Base-by-base conservation (phyloP, 2,113 vertebrate genomes). In the Cyprinodon tularosa region DNA sequence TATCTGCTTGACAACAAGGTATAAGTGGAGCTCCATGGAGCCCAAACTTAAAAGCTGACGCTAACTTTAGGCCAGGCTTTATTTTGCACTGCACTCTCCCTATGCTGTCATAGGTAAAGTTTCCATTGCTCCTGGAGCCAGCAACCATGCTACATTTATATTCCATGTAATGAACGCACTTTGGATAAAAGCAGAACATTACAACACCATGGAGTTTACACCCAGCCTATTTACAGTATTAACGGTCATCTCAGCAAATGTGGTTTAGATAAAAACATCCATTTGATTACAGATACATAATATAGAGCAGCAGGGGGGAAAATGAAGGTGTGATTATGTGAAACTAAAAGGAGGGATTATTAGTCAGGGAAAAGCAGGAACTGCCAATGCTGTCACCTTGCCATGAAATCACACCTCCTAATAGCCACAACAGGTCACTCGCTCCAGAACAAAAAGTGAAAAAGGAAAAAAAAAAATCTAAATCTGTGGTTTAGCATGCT, bases 391-490 rank as follows among this genome's bases (percentile, higher is more conserved):
- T 40, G 50, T 77, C 77, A 79, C 74, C 64, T 78, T 82, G 48
- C 70, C 53, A 74, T 67, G 76, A 85, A 78, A 75, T 89, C 80
- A 67, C 82, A 85, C 85, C 78, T 82, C 86, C 82, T 81, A 68
- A 82, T 42, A 87, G 66, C 63, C 50, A 68, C 68, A 72, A 79
- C 48, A 71, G 75, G 79, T 80, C 75, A 84, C 75, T 75, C 8
- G 75, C 62, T 72, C 72, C 75, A 20, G 78, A 42, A 36, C 44
- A 47, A 65, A 75, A 38, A 62, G 66, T 13, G 14, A 70, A 80
- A 84, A 80, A 22, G 7, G 39, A 2, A 22, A 53, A 36, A 68
- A 71, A 67, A 65, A 59, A 37, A 57, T 57, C 71, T 48, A 60
- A 79, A 80, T 47, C 78, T 59, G 72, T 44, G 15, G 78, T 62